These are phyloP conservation scores for Semaprochilodus insignis DNA, from an alignment of 2,797 vertebrate genomes.

Conservation along the genomic window DNA sequence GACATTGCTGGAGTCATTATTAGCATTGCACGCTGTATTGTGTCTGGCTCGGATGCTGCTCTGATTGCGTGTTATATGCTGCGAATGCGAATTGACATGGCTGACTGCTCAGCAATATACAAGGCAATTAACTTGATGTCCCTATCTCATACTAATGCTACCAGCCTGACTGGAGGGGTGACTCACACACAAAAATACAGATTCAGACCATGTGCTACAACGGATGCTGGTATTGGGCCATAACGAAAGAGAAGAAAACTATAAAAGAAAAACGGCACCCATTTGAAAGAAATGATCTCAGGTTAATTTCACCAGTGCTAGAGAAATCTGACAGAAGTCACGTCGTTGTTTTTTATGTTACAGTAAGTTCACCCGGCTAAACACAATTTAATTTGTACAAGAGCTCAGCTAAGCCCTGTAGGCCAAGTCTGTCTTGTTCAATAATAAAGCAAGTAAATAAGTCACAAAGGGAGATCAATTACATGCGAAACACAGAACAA, in stretches of 20 bases:
- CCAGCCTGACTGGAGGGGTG: constrained; percentile 47
- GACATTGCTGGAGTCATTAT: constrained; percentile 56
- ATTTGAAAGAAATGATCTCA: constrained; percentile 36
- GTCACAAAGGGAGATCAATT: constrained; percentile 48
- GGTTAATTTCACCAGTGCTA: constrained; percentile 14
- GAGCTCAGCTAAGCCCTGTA: constrained; percentile 29
- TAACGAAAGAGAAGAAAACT: constrained; percentile 14
- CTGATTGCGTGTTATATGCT: constrained; percentile 61
- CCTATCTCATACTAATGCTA: constrained; percentile 61
- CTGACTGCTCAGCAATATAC: constrained; percentile 63
- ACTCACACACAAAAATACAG: constrained; percentile 48
- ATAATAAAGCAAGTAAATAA: constrained; percentile 54
- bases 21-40: constrained; percentile 49
- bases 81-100: constrained; percentile 62
- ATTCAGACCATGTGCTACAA: constrained; percentile 30
- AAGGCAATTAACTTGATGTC: constrained; percentile 64
- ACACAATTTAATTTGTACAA: constrained; percentile 46
- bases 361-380: constrained; percentile 33
- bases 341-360: neutral
- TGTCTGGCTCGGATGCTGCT: constrained; percentile 52
- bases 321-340: constrained; percentile 28
- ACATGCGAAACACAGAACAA: constrained; percentile 57
- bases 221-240: constrained; percentile 29
- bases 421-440: constrained; percentile 53
- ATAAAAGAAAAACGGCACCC: constrained; percentile 3